These are phyloP conservation scores for Bradypodion ventrale DNA, from an alignment of 2,797 vertebrate genomes.

Conservation along the genomic window DNA sequence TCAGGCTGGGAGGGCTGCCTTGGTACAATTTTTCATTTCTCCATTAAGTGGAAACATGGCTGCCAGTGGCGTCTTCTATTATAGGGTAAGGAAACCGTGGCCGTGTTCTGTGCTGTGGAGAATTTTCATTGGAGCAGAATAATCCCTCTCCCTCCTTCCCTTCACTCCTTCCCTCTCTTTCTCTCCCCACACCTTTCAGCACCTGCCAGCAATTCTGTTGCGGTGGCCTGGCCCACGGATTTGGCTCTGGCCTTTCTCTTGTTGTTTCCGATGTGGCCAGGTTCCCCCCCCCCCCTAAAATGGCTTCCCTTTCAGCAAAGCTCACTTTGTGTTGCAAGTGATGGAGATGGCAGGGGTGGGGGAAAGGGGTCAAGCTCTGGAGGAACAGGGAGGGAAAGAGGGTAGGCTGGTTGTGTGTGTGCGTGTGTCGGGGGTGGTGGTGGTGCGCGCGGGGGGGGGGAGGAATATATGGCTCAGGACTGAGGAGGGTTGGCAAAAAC, in stretches of 20 bases:
- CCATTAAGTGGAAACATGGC: not conserved
- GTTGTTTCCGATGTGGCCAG: not conserved
- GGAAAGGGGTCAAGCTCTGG: constrained; percentile 18
- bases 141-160: not conserved
- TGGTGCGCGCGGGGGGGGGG: not conserved
- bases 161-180: not conserved
- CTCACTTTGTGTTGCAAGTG: constrained; percentile 14
- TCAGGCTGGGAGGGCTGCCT: not conserved
- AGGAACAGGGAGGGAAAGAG: not conserved
- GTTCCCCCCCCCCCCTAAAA: constrained; percentile 20
- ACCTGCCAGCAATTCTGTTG: constrained; percentile 1
- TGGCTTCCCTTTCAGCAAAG: constrained; percentile 12
- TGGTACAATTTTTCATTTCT: not conserved
- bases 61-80: not conserved
- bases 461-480: not conserved
- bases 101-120: not conserved
- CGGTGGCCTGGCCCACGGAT: not conserved
- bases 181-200: not conserved
- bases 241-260: not conserved
- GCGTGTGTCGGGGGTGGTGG: no score
- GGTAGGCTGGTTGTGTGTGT: no score
- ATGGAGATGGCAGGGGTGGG: not conserved
- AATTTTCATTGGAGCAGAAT: not conserved
- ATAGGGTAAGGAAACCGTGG: not conserved
- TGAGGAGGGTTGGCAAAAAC: constrained; percentile 7